Conservation (phyloP, 1,140 invertebrate species). For the Listronotus oregonensis region DNA sequence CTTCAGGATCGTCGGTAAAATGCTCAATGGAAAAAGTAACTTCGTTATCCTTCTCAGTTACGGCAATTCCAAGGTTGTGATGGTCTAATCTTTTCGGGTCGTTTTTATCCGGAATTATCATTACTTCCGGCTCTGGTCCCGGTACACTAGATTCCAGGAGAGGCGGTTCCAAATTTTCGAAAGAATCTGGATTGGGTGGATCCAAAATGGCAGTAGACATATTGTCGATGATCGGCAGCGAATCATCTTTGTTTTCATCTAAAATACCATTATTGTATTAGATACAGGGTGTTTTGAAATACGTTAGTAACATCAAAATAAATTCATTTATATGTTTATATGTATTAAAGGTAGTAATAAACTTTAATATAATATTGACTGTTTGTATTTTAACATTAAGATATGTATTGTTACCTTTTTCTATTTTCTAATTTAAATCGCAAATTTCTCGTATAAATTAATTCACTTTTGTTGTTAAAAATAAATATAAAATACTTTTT, state of each 20-base stretch:
- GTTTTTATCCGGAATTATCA: neutral
- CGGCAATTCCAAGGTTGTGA: conserved; percentile 25
- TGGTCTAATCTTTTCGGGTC: conserved; percentile 9
- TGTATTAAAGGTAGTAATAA: too few species aligned
- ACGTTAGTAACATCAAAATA: too few species aligned
- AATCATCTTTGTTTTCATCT: conserved; percentile 6
- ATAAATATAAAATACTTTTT: too few species aligned
- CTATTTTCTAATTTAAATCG: too few species aligned
- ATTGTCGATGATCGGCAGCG: conserved; percentile 16
- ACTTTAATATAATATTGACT: too few species aligned
- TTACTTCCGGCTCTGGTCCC: neutral
- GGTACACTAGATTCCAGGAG: conserved; percentile 16
- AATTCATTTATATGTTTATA: too few species aligned
- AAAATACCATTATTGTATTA: neutral
- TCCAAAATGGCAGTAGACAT: neutral
- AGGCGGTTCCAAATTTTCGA: conserved; percentile 28
- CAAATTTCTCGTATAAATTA: too few species aligned
- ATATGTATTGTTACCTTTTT: too few species aligned
- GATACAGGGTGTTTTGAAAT: too few species aligned
- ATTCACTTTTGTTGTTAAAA: too few species aligned
- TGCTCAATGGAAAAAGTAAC: conserved; percentile 30
- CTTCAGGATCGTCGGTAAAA: conserved; percentile 15
- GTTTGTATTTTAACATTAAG: too few species aligned
- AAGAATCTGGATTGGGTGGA: neutral
- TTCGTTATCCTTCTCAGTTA: conserved; percentile 32